phyloP scores from a whole-genome alignment of 2,888 invertebrate genomes.

The Drosophila falleni region DNA sequence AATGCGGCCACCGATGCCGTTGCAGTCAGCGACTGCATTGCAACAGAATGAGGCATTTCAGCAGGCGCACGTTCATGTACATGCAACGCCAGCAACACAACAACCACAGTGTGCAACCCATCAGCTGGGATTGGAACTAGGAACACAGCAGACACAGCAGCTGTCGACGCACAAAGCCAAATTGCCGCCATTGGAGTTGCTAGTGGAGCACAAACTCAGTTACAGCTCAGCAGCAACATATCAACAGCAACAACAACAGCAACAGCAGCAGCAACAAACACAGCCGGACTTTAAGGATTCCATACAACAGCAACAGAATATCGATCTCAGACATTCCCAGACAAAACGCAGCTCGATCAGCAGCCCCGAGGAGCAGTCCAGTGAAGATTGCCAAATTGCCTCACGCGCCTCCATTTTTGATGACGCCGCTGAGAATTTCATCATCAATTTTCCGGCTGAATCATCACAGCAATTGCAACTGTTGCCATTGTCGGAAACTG shows the following conservation, averaged over 20 bases:
- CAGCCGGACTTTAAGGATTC: slow-evolving; percentile 36
- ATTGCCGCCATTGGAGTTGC: slow-evolving; percentile 75
- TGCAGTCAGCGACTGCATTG: slow-evolving; percentile 78
- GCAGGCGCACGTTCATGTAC: slow-evolving; percentile 47
- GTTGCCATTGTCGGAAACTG: slow-evolving; percentile 84
- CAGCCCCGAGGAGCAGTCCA: slow-evolving; percentile 58
- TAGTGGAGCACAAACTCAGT: slow-evolving; percentile 80
- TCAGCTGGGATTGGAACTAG: slow-evolving; percentile 15
- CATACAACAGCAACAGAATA: slow-evolving; percentile 21
- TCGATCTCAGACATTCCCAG: slow-evolving; percentile 48
- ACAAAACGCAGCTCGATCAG: slow-evolving; percentile 24
- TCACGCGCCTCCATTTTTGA: slow-evolving; percentile 73
- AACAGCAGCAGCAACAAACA: slow-evolving; percentile 27
- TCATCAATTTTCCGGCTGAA: slow-evolving; percentile 83
- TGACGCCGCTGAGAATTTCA: slow-evolving; percentile 83
- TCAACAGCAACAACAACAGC: slow-evolving; percentile 45
- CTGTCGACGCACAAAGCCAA: slow-evolving; percentile 53
- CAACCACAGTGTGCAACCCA: slow-evolving; percentile 13
- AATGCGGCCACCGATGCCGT: slow-evolving; percentile 80
- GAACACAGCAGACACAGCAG: slow-evolving; percentile 30
- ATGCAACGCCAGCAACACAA: slow-evolving; percentile 50
- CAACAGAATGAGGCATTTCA: slow-evolving; percentile 77
- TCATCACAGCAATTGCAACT: slow-evolving; percentile 70
- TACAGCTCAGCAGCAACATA: slow-evolving; percentile 71
- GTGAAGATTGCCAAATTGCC: slow-evolving; percentile 67